phyloP scores from a whole-genome alignment of 2,797 vertebrate genomes.

The Tapirus indicus region DNA sequence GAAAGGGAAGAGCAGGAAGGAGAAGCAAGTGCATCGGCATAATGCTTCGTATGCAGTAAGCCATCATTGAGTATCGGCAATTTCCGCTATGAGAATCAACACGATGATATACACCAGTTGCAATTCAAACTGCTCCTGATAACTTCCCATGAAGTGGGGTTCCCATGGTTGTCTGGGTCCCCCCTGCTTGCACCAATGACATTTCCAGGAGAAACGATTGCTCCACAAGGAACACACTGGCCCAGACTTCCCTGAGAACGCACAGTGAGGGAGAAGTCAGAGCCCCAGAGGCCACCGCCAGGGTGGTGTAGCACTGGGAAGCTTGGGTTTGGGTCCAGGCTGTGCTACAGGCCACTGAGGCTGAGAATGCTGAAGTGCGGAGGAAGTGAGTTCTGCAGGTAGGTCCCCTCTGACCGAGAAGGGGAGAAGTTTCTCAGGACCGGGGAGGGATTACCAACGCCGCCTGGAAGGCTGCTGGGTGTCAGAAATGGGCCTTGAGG shows the following conservation, averaged over 20 bases:
- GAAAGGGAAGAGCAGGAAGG: not conserved
- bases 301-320: rapidly evolving
- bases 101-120: rapidly evolving
- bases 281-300: not conserved
- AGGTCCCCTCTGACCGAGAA: not conserved
- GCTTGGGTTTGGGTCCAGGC: not conserved
- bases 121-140: not conserved
- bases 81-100: not conserved
- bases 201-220: not conserved
- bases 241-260: not conserved
- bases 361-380: not conserved
- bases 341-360: not conserved
- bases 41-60: rapidly evolving
- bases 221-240: rapidly evolving
- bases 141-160: not conserved
- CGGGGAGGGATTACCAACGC: constrained; percentile 18
- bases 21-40: rapidly evolving
- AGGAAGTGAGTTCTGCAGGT: not conserved
- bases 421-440: constrained; percentile 40
- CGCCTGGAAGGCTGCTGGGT: not conserved
- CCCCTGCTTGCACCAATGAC: not conserved
- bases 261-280: not conserved
- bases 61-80: not conserved
- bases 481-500: not conserved
- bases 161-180: not conserved